Conservation (phyloP, 1,140 invertebrate genomes). For the Drosophila arizonae region DNA sequence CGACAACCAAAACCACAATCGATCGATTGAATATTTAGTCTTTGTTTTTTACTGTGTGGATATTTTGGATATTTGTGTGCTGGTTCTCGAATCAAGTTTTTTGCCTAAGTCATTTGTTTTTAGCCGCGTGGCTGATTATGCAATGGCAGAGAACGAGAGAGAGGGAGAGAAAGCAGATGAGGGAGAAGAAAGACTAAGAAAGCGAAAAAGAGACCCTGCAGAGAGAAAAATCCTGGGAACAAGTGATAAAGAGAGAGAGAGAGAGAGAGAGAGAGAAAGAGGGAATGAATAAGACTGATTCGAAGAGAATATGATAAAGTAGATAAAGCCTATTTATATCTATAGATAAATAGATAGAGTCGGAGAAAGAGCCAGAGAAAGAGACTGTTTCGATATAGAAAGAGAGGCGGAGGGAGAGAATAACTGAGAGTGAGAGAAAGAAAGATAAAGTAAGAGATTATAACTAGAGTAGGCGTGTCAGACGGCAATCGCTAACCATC, state of each 20-base stretch:
- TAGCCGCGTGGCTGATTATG: slow-evolving; percentile 4
- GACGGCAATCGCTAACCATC: neutral
- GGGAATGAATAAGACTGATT: too few relatives aligned
- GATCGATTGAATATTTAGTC: slow-evolving; percentile 21
- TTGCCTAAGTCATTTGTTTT: slow-evolving; percentile 54
- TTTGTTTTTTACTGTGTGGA: neutral
- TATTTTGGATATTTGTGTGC: slow-evolving; percentile 1
- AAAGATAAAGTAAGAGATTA: neutral
- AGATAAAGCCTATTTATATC: too few relatives aligned
- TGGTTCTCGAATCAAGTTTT: slow-evolving; percentile 33
- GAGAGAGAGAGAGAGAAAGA: too few relatives aligned
- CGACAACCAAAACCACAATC: neutral
- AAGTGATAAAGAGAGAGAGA: too few relatives aligned
- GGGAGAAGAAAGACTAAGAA: too few relatives aligned
- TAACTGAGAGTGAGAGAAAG: too few relatives aligned
- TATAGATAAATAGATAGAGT: too few relatives aligned
- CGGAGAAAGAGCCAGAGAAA: too few relatives aligned
- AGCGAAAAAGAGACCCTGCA: too few relatives aligned
- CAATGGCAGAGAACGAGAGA: neutral
- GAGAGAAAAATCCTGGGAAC: too few relatives aligned
- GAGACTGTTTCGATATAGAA: too few relatives aligned
- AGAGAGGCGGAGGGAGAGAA: neutral
- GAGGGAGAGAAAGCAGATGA: neutral
- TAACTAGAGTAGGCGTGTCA: neutral
- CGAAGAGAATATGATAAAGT: too few relatives aligned